Percentiles rank a stretch among this genome's conserved stretches.
phyloP scores from a whole-genome alignment of 2,797 vertebrate genomes.

The Eurystomus glaucurus region DNA sequence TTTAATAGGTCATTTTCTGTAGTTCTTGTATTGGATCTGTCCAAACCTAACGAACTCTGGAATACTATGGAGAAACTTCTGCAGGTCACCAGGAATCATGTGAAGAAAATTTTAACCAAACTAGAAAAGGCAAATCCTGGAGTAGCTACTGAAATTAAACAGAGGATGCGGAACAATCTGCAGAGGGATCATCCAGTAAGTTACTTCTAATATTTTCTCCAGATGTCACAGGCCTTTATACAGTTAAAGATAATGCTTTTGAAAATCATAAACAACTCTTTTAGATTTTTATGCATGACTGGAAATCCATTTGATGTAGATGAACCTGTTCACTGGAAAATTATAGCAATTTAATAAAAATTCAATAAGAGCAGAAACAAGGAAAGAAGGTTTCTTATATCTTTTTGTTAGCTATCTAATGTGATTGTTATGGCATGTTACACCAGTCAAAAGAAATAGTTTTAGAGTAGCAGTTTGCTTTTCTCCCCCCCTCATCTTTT shows the following conservation, averaged over 20 bases:
- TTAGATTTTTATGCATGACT: constrained; percentile 82
- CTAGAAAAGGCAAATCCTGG: constrained; percentile 84
- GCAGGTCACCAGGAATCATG: constrained; percentile 85
- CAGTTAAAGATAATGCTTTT: constrained; percentile 74
- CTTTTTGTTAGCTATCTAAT: constrained; percentile 81
- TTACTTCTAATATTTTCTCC: constrained; percentile 69
- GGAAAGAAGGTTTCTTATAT: constrained; percentile 78
- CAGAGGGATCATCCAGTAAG: constrained; percentile 94
- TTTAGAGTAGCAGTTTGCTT: constrained; percentile 80
- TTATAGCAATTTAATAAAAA: constrained; percentile 85
- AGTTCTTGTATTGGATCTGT: constrained; percentile 94
- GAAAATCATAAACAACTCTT: constrained; percentile 77
- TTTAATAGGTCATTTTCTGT: constrained; percentile 89
- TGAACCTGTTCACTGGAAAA: constrained; percentile 85
- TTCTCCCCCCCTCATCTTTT: constrained; percentile 73
- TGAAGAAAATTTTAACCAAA: constrained; percentile 86
- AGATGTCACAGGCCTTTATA: constrained; percentile 56
- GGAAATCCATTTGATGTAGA: constrained; percentile 81
- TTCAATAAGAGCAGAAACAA: constrained; percentile 80
- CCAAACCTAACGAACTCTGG: constrained; percentile 92
- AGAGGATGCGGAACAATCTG: constrained; percentile 80
- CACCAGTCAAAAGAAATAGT: constrained; percentile 79
- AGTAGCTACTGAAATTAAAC: constrained; percentile 83
- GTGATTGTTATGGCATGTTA: constrained; percentile 80
- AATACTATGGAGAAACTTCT: constrained; percentile 91